phyloP scores from a whole-genome alignment of 2,888 invertebrate species.

The Drosophila picticornis region DNA sequence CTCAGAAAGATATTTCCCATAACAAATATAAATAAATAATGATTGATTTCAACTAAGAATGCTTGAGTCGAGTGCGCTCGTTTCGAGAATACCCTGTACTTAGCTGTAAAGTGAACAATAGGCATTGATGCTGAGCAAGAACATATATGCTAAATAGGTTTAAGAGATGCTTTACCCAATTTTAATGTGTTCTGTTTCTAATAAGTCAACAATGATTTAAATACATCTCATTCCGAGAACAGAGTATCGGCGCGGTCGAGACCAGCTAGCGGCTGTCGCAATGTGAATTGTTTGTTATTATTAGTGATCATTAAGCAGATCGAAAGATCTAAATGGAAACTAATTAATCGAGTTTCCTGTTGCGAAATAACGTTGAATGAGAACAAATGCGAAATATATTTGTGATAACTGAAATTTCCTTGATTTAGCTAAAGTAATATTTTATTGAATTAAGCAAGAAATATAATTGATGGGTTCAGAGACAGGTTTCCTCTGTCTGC shows the following conservation, averaged over 20 bases:
- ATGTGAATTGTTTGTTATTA: slow-evolving; percentile 1
- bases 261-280: too few relatives aligned
- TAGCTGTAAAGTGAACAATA: background rate
- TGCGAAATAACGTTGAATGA: background rate
- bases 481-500: background rate
- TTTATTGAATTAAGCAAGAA: background rate
- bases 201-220: background rate
- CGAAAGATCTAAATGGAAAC: background rate
- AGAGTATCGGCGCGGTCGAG: background rate
- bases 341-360: slow-evolving; percentile 7
- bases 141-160: background rate
- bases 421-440: background rate
- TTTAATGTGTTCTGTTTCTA: background rate
- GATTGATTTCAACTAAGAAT: background rate
- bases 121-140: background rate
- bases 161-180: background rate
- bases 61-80: background rate
- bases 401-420: slow-evolving; percentile 5
- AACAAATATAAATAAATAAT: background rate
- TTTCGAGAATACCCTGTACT: background rate
- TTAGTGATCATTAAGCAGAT: slow-evolving; percentile 3
- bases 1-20: background rate
- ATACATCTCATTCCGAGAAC: background rate
- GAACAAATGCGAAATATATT: background rate
- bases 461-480: background rate